A percentile compares a stretch with the other conserved stretches of the same genome.
Conservation (phyloP, 2,888 invertebrate species). For the Branchellion lobata region DNA sequence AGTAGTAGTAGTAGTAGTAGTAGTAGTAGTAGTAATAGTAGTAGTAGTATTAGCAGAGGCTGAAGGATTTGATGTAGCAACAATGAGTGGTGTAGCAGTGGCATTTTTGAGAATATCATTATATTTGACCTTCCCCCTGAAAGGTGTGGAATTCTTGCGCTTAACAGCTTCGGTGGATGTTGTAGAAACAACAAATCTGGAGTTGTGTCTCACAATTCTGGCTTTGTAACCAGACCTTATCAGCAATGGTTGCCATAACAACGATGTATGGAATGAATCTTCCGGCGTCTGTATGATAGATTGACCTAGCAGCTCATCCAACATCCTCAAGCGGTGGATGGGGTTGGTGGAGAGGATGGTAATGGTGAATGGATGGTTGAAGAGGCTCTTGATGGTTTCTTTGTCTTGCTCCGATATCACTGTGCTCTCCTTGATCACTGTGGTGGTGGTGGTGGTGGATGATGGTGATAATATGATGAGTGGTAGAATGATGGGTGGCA, state of each 20-base stretch:
- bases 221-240: neutral
- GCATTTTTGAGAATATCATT: neutral
- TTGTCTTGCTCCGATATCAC: slow-evolving; percentile 10
- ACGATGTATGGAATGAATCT: neutral
- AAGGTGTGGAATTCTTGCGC: neutral
- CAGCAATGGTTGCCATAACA: neutral
- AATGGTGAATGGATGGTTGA: neutral
- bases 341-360: slow-evolving; percentile 17
- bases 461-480: no score
- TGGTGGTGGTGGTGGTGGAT: no score
- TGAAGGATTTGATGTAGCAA: neutral
- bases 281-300: slow-evolving; percentile 4
- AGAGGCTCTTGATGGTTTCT: neutral
- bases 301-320: slow-evolving; percentile 16
- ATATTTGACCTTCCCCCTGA: neutral
- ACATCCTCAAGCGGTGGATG: neutral
- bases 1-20: neutral
- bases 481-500: no score
- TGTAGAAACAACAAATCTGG: neutral
- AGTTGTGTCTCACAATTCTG: neutral
- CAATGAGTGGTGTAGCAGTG: neutral
- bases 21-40: neutral
- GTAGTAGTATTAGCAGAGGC: neutral
- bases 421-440: slow-evolving; percentile 48
- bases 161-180: neutral